phyloP scores from a whole-genome alignment of 2,888 invertebrate species.

The Amphiduros pacificus region DNA sequence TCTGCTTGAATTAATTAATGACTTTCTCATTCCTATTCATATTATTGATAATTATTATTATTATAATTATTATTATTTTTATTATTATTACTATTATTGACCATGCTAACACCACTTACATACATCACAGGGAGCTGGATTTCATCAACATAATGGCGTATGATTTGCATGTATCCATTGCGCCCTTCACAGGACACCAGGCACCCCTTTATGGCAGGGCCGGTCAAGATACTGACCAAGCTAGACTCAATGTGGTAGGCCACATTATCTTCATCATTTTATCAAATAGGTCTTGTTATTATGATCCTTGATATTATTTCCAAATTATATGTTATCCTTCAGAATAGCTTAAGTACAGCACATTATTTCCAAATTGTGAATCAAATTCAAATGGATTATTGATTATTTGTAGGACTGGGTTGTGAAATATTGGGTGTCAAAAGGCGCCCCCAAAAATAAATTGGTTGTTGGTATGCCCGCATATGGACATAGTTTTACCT shows the following conservation, averaged over 20 bases:
- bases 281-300: too few species aligned
- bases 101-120: too few species aligned
- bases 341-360: not conserved
- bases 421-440: conserved; percentile 7
- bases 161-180: conserved; percentile 15
- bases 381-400: not conserved
- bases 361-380: not conserved
- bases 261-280: not conserved
- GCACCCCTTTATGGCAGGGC: conserved; percentile 7
- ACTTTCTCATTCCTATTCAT: too few species aligned
- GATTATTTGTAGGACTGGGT: not conserved
- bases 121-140: conserved; percentile 17
- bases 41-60: too few species aligned
- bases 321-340: too few species aligned
- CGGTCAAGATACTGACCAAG: not conserved
- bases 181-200: conserved; percentile 9
- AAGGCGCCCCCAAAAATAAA: conserved; percentile 7
- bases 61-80: too few species aligned
- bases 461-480: conserved; percentile 12
- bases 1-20: too few species aligned
- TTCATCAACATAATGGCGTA: conserved; percentile 19
- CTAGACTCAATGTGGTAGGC: conserved; percentile 9
- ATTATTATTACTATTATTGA: too few species aligned
- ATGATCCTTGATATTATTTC: too few species aligned
- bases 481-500: conserved; percentile 4